phyloP scores from a whole-genome alignment of 2,113 vertebrate genomes.

The Neopipo cinnamomea region DNA sequence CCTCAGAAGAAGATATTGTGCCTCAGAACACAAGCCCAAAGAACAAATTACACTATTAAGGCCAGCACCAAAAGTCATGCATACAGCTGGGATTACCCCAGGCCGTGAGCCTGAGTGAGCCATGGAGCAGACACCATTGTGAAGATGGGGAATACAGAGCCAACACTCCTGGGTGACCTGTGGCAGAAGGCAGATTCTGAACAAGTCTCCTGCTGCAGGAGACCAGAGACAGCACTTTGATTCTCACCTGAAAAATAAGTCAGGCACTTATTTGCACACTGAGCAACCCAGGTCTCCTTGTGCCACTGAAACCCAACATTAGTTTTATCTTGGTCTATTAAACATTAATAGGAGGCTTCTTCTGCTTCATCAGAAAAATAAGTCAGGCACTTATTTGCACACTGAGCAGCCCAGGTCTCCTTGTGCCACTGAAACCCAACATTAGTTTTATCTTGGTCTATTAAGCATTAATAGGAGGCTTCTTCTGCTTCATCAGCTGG shows the following conservation, averaged over 20 bases:
- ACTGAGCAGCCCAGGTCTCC: not conserved
- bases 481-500: not conserved
- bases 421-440: not conserved
- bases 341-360: not conserved
- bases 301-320: not conserved
- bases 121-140: fast-evolving
- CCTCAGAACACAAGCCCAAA: not conserved
- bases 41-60: not conserved
- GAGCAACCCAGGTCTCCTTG: not conserved
- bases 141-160: not conserved
- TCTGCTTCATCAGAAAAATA: not conserved
- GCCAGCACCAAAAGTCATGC: not conserved
- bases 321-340: not conserved
- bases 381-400: not conserved
- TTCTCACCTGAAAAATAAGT: not conserved
- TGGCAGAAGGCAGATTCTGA: not conserved
- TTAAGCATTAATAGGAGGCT: not conserved
- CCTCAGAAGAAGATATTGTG: not conserved
- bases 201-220: not conserved
- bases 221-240: not conserved
- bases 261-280: not conserved
- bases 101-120: fast-evolving
- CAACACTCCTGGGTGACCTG: fast-evolving
- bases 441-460: not conserved
- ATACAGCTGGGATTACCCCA: not conserved